Conservation (phyloP, 2,888 invertebrate species). For the Mythimna lalbum region DNA sequence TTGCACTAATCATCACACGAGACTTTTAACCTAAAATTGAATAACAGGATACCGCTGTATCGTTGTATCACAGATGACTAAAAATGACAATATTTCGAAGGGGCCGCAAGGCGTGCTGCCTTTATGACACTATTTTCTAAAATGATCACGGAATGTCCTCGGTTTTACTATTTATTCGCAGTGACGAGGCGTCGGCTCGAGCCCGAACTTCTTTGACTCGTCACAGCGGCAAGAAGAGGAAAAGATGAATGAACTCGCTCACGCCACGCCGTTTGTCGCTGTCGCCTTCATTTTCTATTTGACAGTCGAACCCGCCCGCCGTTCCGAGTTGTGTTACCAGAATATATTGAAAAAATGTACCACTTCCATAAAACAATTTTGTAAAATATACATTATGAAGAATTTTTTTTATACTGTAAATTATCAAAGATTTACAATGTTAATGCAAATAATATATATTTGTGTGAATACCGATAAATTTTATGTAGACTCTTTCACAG, state of each 20-base stretch:
- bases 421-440: not conserved
- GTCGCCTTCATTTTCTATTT: conserved; percentile 72
- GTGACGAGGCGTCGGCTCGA: conserved; percentile 80
- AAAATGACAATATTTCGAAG: conserved; percentile 81
- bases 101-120: conserved; percentile 80
- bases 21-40: conserved; percentile 85
- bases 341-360: conserved; percentile 11
- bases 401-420: not conserved
- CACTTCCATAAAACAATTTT: not conserved
- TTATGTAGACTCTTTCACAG: too few relatives aligned
- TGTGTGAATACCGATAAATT: not conserved
- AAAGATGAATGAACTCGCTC: conserved; percentile 80
- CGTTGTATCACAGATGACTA: conserved; percentile 87
- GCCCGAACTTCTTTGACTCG: conserved; percentile 75
- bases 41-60: conserved; percentile 79
- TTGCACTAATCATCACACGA: conserved; percentile 86
- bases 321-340: conserved; percentile 45
- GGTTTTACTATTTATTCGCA: conserved; percentile 84
- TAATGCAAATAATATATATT: not conserved
- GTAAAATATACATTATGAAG: not conserved
- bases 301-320: conserved; percentile 61
- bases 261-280: conserved; percentile 75
- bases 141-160: conserved; percentile 80
- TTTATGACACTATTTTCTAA: conserved; percentile 76
- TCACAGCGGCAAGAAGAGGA: conserved; percentile 73